Conservation (phyloP, 2,113 vertebrate species). For the Haliaeetus leucogaster region DNA sequence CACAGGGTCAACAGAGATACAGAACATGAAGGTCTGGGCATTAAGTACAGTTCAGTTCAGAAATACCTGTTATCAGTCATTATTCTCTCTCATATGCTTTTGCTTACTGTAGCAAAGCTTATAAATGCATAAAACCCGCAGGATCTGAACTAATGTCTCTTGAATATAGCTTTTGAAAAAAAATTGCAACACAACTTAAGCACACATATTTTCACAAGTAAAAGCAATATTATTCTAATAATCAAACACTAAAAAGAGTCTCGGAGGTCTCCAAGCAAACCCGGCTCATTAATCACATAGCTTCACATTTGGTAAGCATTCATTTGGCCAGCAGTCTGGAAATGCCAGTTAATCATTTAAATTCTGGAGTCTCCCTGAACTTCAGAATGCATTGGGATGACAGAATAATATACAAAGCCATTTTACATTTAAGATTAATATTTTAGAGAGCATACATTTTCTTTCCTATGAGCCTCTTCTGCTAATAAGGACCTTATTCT, state of each 20-base stretch:
- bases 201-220: background rate
- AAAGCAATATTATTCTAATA: background rate
- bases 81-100: background rate
- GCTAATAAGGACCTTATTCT: background rate
- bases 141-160: background rate
- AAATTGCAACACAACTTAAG: background rate
- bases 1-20: background rate
- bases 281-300: background rate
- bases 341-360: background rate
- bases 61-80: no score
- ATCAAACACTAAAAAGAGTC: background rate
- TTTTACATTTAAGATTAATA: background rate
- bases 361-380: background rate
- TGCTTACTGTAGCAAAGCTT: background rate
- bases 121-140: background rate
- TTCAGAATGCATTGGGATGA: background rate
- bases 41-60: background rate
- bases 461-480: background rate
- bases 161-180: background rate
- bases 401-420: background rate
- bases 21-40: background rate
- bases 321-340: background rate
- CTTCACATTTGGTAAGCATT: background rate
- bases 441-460: background rate
- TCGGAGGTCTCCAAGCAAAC: background rate